Conservation (phyloP, 2,888 invertebrate species). For the Campoplex nolae region DNA sequence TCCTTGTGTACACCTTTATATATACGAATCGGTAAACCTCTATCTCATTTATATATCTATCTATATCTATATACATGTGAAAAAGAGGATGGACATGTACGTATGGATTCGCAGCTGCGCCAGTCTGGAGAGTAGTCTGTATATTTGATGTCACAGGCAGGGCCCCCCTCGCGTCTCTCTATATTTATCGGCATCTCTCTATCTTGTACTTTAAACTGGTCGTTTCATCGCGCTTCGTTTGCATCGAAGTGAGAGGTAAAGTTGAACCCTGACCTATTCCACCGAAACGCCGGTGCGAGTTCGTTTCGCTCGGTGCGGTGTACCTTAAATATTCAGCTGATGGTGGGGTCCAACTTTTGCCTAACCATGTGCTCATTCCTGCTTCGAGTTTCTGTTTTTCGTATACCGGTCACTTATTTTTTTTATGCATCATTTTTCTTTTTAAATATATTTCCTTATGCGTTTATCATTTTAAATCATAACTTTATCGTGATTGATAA, state of each 20-base stretch:
- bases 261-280: conserved; percentile 77
- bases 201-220: conserved; percentile 13
- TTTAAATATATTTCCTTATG: background rate
- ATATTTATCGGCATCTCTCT: background rate
- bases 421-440: conserved; percentile 1
- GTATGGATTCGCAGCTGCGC: conserved; percentile 42
- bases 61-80: conserved; percentile 16
- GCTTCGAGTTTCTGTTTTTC: conserved; percentile 10
- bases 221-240: conserved; percentile 70
- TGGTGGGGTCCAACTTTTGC: conserved; percentile 56
- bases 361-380: conserved; percentile 48
- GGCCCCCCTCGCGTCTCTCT: conserved; percentile 16
- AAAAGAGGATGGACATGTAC: conserved; percentile 14
- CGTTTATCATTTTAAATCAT: background rate
- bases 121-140: conserved; percentile 45
- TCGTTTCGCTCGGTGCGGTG: conserved; percentile 75
- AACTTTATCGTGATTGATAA: background rate
- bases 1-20: background rate
- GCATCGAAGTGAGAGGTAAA: conserved; percentile 68
- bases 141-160: conserved; percentile 58
- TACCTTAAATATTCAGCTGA: conserved; percentile 77
- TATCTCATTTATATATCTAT: background rate
- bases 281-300: conserved; percentile 71
- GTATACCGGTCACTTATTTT: background rate
- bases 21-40: background rate